Evolutionary conservation across 1,140 invertebrate genomes (phyloP), one percentile per base, ranked within the genome.

Genomic region (Drosophila nigromelanica): DNA sequence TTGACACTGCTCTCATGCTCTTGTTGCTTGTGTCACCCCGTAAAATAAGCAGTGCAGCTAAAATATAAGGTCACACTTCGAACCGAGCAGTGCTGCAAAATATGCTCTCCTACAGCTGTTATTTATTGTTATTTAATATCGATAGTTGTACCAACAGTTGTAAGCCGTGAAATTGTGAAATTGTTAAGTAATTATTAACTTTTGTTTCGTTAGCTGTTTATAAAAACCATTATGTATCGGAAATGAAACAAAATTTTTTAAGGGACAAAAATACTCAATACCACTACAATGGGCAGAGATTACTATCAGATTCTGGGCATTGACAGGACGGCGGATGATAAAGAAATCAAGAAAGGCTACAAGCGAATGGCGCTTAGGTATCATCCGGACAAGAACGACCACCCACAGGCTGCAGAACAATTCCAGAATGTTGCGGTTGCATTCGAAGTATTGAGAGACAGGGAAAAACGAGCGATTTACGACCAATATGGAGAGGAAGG

Each of bases 351-450:
- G 39, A 80, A 71, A 48, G 81, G 69, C 1, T 85, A 87, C 52
- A 73, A 70, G 5, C 78, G 62, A 42, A 86, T 87, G 81, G 81
- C 81, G 4, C 66, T 85, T 1, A 73, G 62, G 12, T 85, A 85
- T 24, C 81, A 85, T 63, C 81, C 81, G 2, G 81, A 85, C 39
- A 85, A 85, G 40, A 85, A 85, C 12, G 78, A 87, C 21, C 78
- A 87, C 42, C 81, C 81, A 2, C 58, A 85, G 33, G 81, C 81
- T 11, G 82, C 68, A 27, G 74, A 71, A 39, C 59, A 68, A 7
- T 85, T 85, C 37, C 71, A 81, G 35, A 58, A 85, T 24, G 39
- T 85, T n/a, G 82, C 45, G 1, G 78, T 62, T 39, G 81, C 81
- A 6, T 85, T 81, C 14, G 82, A 85, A 30, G 48, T 87, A 18